Evolutionary conservation across 2,888 invertebrate species (phyloP), one percentile per base, ranked within the genome.

Genomic region (Drosophila neotestacea): DNA sequence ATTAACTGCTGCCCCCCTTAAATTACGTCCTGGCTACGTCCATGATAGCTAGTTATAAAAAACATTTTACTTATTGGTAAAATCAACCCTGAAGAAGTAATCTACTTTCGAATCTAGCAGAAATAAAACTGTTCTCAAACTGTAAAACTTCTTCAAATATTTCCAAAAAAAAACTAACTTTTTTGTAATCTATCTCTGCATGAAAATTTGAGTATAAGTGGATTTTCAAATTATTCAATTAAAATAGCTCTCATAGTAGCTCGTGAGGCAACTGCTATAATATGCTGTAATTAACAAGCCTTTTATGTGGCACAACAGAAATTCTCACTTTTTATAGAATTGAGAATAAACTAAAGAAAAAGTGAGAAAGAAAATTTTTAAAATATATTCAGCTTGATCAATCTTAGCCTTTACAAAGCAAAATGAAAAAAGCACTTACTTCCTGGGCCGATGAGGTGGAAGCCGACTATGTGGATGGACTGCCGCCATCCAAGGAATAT

Each of bases 391-490:
- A 34, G 3, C 2, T 27, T n/a, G 9, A 50, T 50, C 1, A 32
- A 22, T 13, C 3, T 6, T 27, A 10, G 2, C 0, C 1, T 50
- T 34, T 5, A 1, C 28, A 41, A 10, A 27, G 27, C 13, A 36
- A 6, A 10, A 83, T 95, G 75, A 96, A 96, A 79, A 95, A 96
- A 89, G 95, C 96, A 41, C 96, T 96, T 91, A 95, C 96, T 51
- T 98, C 98, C 77, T 98, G 98, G 98, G 98, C 98, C 48, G 98
- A 98, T 93, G 98, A 98, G 92, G 98, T 98, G 1, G 98, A 98
- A 91, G 95, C 97, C 32, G 97, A 97, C 90, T 95, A 96, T 78
- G 96, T 70, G 74, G 96, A 95, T 85, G 94, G 94, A 1, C 91
- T 96, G 36, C 95, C 96, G 13, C 95, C 96, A 52, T 95, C 96